Base-by-base conservation (phyloP, 2,113 vertebrate species). In the Ia io region DNA sequence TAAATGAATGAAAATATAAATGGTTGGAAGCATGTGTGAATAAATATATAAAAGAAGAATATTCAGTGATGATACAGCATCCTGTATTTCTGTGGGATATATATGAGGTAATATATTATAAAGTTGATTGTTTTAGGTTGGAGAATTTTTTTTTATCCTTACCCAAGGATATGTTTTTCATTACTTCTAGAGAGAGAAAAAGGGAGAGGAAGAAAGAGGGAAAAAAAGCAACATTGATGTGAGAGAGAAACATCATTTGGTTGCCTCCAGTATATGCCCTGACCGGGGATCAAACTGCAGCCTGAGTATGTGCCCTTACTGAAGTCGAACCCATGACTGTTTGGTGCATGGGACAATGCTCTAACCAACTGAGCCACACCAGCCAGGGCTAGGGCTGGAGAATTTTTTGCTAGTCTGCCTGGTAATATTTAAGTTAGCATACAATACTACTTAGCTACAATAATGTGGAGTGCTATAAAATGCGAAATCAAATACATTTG, bases 51-150 rank as follows among this genome's bases (percentile, higher is more conserved):
- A 61, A 17, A 92, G n/a, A 84, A 65, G 67, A 90, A 3, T 87
- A 89, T 83, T 86, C 35, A 67, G 0, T 59, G 35, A 79, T 79
- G 22, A 56, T 37, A 56, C 30, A 37, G 12, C 40, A 37, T 76
- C n/a, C 40, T 92, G 20, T 56, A 78, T 88, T 95, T 92, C 89
- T 96, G 23, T 97, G n/a, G 40, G 22, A 37, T 56, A 79, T 35
- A 18, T 80, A 65, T 9, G 35, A 91, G 40, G 17, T 79, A 89
- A 49, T 82, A 18, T 23, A 83, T 40, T 91, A 49, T 25, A 73
- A 88, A 90, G 9, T 56, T 61, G 18, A 16, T 51, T 90, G 80
- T 84, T 61, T 56, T 76, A 49, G 44, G 74, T 77, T 49, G 30
- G n/a, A 69, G 73, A 90, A 65, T 35, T 84, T 79, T 87, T 95